Evolutionary conservation across 1,140 invertebrate species (phyloP), one percentile per base, ranked within the genome.

Genomic region (Papilio dardanus): DNA sequence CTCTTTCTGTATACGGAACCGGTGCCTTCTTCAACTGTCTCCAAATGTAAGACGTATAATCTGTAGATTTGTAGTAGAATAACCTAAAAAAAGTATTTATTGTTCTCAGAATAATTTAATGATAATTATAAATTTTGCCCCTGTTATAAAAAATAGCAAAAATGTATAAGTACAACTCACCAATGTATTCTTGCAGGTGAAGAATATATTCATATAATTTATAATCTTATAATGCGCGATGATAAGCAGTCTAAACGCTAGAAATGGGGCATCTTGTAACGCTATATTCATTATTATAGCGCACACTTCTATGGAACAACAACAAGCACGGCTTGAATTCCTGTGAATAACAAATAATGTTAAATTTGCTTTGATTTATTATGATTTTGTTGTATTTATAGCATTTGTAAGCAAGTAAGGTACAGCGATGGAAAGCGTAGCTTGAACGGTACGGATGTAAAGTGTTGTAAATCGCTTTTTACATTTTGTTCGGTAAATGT

Each of bases 171-270:
- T 24, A 16, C 21, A 19, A 87, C 89, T 97, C 28, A 98, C 97
- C 81, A 98, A 92, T 1, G 96, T 97, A 82, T 98, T 98, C 86
- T 98, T 97, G 89, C 97, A 98, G 0, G 97, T 98, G 90, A 99
- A 98, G 90, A 98, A 99, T 68, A 98, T 96, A 83, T 98, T 98
- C 96, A 98, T 98, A 86, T 98, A 98, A 82, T 96, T 98, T 66
- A 98, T 96, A 21, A 98, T 97, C 75, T 96, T 95, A 86, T 97
- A 98, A 79, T 98, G 96, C 0, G 96, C 95, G 28, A 98, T 98
- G 16, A 98, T 96, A 16, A 98, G 94, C 2, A 98, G 91, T 3
- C 97, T 94, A 82, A 98, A 97, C 0, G 95, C 96, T 2, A 98
- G 92, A 89, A 98, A 98, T 0, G 97, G 97, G 0, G 96, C 97